Evolutionary conservation across 2,888 invertebrate genomes (phyloP).

Genomic region (Incurvaria masculella): DNA sequence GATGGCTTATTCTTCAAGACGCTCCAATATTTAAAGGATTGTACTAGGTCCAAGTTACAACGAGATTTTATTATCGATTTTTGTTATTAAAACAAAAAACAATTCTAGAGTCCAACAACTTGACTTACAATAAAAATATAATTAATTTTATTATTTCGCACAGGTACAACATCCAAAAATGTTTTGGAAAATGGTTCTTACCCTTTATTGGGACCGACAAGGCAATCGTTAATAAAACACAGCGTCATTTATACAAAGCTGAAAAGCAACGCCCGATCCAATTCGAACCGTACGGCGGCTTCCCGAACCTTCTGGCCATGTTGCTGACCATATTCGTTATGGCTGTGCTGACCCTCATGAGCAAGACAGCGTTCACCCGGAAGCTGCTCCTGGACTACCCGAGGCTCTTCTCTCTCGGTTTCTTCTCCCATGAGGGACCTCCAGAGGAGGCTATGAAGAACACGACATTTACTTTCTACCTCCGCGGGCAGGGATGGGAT

Average conservation of each 20-base stretch:
- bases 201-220: conserved; percentile 84
- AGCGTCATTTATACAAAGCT: conserved; percentile 67
- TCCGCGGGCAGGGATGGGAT: conserved; percentile 79
- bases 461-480: conserved; percentile 62
- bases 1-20: no score
- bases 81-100: no score
- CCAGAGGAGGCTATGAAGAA: conserved; percentile 57
- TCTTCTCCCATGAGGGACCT: conserved; percentile 65
- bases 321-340: conserved; percentile 54
- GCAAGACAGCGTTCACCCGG: conserved; percentile 21
- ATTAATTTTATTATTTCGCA: conserved; percentile 13
- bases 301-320: conserved; percentile 33
- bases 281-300: conserved; percentile 67
- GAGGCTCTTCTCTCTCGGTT: conserved; percentile 6
- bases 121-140: no score
- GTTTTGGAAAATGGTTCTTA: conserved; percentile 57
- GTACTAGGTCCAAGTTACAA: no score
- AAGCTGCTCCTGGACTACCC: conserved; percentile 27
- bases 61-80: no score
- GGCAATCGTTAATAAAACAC: conserved; percentile 78
- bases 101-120: no score
- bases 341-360: conserved; percentile 31
- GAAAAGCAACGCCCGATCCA: conserved; percentile 74
- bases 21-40: no score
- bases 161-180: conserved; percentile 52